Evolutionary conservation across 2,797 vertebrate genomes (phyloP).

Genomic region (Notamacropus eugenii): DNA sequence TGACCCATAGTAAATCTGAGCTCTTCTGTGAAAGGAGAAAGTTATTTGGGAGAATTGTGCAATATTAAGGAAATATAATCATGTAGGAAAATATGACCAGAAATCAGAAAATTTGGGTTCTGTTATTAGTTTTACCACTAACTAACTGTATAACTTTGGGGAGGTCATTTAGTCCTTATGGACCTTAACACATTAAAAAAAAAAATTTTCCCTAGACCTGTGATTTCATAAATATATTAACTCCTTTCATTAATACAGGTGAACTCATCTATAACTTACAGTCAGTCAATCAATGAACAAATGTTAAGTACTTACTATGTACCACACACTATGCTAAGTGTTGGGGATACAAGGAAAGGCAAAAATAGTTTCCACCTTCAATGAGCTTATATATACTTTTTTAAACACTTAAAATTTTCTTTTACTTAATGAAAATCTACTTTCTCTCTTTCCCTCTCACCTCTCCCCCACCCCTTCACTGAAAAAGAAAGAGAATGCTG

Average conservation of each 20-base stretch:
- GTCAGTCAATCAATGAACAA: background rate
- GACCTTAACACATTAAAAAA: background rate
- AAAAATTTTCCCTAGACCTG: background rate
- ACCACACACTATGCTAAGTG: background rate
- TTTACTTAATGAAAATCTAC: background rate
- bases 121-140: background rate
- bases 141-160: background rate
- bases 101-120: background rate
- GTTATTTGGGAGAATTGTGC: background rate
- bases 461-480: background rate
- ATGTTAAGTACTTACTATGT: background rate
- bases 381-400: background rate
- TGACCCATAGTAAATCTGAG: background rate
- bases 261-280: background rate
- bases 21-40: background rate
- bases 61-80: background rate
- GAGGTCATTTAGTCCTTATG: background rate
- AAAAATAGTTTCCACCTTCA: background rate
- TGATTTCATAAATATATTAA: background rate
- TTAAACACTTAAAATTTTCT: background rate
- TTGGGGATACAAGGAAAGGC: background rate
- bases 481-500: background rate
- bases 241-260: background rate
- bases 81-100: background rate
- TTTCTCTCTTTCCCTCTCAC: background rate